Conservation (phyloP, 2,113 vertebrate genomes). For the Vidua macroura region DNA sequence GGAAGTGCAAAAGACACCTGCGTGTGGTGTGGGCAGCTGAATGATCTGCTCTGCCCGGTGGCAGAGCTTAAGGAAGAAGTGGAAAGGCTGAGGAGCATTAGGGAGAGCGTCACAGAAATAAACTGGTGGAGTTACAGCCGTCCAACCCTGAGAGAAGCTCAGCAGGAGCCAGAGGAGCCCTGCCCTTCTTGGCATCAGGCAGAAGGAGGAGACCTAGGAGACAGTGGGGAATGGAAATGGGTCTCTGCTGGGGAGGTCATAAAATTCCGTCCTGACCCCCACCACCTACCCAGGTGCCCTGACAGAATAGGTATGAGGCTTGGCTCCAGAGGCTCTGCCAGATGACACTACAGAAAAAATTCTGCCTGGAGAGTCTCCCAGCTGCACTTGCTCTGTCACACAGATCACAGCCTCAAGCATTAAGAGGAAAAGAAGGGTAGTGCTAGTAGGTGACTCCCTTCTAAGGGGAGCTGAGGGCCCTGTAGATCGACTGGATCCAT, state of each 20-base stretch:
- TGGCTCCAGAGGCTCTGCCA: not conserved
- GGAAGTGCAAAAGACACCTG: not conserved
- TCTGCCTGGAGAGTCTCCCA: not conserved
- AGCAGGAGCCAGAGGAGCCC: not conserved
- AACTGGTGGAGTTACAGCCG: not conserved
- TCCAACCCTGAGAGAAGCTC: not conserved
- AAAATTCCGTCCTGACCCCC: not conserved
- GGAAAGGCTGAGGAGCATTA: not conserved
- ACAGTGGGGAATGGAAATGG: not conserved
- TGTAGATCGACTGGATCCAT: fast-evolving
- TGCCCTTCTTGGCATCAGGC: not conserved
- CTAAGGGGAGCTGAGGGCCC: not conserved
- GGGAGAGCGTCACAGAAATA: not conserved
- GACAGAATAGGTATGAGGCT: not conserved
- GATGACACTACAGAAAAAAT: not conserved
- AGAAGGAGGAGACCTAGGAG: too few relatives aligned
- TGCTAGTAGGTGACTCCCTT: not conserved
- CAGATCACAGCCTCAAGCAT: not conserved
- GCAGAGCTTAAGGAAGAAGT: not conserved
- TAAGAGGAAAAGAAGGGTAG: not conserved
- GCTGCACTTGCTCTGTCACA: not conserved
- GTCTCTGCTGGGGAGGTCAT: not conserved
- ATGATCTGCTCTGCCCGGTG: not conserved
- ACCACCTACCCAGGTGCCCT: not conserved
- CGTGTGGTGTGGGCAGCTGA: not conserved